Evolutionary conservation across 2,888 invertebrate genomes (phyloP).

Genomic region (Pammene aurita): DNA sequence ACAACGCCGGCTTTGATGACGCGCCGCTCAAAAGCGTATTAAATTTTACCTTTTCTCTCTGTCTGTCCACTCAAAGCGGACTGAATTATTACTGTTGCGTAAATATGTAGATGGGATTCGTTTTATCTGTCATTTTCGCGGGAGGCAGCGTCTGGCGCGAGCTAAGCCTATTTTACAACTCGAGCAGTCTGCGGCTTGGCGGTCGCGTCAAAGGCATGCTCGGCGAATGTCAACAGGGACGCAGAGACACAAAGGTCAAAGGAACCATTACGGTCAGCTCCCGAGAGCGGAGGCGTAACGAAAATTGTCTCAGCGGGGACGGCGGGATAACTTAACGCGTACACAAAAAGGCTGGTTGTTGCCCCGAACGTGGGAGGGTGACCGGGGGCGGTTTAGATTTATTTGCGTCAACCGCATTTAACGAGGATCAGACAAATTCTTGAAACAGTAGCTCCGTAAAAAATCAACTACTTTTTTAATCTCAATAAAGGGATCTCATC

Average conservation of each 20-base stretch:
- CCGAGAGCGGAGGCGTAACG: constrained; percentile 67
- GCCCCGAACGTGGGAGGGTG: constrained; percentile 53
- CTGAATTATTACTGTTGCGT: constrained; percentile 68
- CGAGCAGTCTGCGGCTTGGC: constrained; percentile 55
- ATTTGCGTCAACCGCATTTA: constrained; percentile 38
- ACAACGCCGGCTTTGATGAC: constrained; percentile 78
- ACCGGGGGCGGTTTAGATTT: constrained; percentile 37
- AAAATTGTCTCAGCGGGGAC: constrained; percentile 68
- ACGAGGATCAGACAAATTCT: constrained; percentile 35
- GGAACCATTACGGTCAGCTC: constrained; percentile 66
- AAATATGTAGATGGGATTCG: constrained; percentile 56
- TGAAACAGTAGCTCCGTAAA: constrained; percentile 43
- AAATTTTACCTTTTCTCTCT: constrained; percentile 69
- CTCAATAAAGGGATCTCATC: constrained; percentile 56
- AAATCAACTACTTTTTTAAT: constrained; percentile 34
- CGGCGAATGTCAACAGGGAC: constrained; percentile 67
- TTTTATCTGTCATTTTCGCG: constrained; percentile 49
- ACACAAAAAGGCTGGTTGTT: constrained; percentile 63
- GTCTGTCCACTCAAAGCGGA: constrained; percentile 66
- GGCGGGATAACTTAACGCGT: constrained; percentile 62
- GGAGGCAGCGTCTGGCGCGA: constrained; percentile 42
- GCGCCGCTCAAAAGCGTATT: constrained; percentile 69
- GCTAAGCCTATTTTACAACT: constrained; percentile 45
- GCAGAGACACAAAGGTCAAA: constrained; percentile 68
- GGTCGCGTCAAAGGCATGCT: constrained; percentile 64